These are phyloP conservation scores for Drosophila ogumai DNA, from an alignment of 1,140 invertebrate species.

Conservation along the genomic window DNA sequence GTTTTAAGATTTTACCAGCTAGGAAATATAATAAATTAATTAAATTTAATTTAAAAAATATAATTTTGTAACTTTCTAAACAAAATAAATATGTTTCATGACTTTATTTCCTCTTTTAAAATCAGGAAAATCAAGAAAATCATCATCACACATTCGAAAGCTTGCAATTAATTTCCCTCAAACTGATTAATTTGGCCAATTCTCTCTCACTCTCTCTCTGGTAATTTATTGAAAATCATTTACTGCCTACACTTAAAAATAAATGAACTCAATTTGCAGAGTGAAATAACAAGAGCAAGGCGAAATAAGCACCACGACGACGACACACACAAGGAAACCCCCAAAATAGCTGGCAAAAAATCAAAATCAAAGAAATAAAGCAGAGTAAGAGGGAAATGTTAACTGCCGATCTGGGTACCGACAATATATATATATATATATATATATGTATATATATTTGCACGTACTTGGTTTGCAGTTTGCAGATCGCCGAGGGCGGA, in stretches of 20 bases:
- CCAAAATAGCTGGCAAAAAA: constrained; percentile 26
- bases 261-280: constrained; percentile 70
- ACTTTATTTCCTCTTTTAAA: background rate
- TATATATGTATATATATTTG: background rate
- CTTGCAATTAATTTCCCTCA: constrained; percentile 6
- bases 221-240: constrained; percentile 62
- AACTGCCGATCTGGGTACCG: constrained; percentile 18
- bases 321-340: constrained; percentile 17
- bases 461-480: background rate
- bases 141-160: constrained; percentile 5
- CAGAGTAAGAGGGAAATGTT: constrained; percentile 35
- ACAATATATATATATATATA: background rate
- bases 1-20: too few relatives aligned
- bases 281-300: constrained; percentile 54
- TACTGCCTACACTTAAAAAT: constrained; percentile 62
- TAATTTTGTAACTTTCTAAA: too few relatives aligned
- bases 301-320: constrained; percentile 29
- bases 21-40: too few relatives aligned
- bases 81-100: too few relatives aligned
- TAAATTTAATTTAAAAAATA: too few relatives aligned
- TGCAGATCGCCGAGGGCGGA: constrained; percentile 40
- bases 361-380: constrained; percentile 23
- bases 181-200: constrained; percentile 19
- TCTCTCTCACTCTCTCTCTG: constrained; percentile 2
- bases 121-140: constrained; percentile 1